Conservation (phyloP, 2,113 vertebrate species). For the Ariopsis seemanni region DNA sequence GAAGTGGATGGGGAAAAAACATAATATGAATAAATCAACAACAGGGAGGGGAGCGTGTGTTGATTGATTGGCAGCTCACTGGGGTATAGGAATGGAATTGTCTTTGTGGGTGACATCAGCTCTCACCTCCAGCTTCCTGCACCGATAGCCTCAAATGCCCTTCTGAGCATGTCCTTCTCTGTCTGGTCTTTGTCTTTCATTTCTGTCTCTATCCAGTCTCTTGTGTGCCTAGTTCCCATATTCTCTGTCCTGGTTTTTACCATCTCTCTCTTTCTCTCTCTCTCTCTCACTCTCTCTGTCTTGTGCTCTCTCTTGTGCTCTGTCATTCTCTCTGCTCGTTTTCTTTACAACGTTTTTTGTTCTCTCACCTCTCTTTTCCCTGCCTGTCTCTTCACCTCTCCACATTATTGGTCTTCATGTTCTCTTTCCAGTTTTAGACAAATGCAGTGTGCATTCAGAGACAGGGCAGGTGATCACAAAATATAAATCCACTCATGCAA, state of each 20-base stretch:
- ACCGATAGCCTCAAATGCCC: background rate
- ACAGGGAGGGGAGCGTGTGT: conserved; percentile 27
- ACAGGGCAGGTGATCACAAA: background rate
- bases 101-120: conserved; percentile 8
- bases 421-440: conserved; percentile 20
- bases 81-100: conserved; percentile 52
- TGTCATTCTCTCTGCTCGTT: background rate
- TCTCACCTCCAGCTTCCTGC: background rate
- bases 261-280: conserved; percentile 40
- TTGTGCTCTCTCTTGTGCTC: too few species aligned
- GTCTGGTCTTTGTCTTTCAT: background rate
- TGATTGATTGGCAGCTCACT: conserved; percentile 70
- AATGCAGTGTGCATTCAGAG: background rate
- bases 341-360: conserved; percentile 22
- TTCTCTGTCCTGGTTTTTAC: conserved; percentile 37
- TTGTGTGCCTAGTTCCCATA: background rate
- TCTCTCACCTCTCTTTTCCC: conserved; percentile 6
- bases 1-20: background rate
- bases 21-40: conserved; percentile 64
- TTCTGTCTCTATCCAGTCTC: background rate
- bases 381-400: conserved; percentile 14
- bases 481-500: background rate
- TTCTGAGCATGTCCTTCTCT: background rate
- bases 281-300: background rate
- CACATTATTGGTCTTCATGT: background rate